Conservation (phyloP, 2,797 vertebrate species). For the Lutjanus campechanus region DNA sequence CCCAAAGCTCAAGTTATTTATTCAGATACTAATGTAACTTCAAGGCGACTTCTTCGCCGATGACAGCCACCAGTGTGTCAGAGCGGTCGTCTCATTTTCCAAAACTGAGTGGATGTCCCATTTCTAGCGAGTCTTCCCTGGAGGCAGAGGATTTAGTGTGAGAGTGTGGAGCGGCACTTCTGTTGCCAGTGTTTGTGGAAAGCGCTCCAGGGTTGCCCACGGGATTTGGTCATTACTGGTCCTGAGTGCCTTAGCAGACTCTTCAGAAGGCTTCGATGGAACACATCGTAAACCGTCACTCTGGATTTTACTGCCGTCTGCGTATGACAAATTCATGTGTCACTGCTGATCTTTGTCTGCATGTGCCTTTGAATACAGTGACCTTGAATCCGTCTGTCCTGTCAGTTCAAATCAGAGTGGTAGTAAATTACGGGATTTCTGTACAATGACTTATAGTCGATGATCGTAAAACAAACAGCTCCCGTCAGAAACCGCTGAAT, state of each 20-base stretch:
- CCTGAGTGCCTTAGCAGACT: conserved; percentile 76
- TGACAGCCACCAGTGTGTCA: not conserved
- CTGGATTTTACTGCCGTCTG: conserved; percentile 38
- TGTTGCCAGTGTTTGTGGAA: conserved; percentile 60
- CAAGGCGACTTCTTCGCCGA: not conserved
- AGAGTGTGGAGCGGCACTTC: conserved; percentile 5
- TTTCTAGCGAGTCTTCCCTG: not conserved
- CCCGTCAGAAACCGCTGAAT: not conserved
- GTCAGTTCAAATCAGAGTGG: not conserved
- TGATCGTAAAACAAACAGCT: conserved; percentile 12
- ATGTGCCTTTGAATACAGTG: not conserved
- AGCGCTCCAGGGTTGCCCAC: conserved; percentile 45
- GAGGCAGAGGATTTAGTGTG: conserved; percentile 32
- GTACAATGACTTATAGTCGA: not conserved
- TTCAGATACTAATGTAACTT: not conserved
- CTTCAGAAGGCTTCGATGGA: conserved; percentile 40
- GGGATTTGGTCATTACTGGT: conserved; percentile 57
- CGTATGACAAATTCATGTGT: conserved; percentile 30
- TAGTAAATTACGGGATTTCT: conserved; percentile 10
- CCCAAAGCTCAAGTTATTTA: too few relatives aligned
- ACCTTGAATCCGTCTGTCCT: not conserved
- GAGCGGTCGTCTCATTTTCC: conserved; percentile 2
- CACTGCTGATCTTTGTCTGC: conserved; percentile 15
- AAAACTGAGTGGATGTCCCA: not conserved
- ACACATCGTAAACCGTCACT: conserved; percentile 39